Evolutionary conservation across 2,888 invertebrate species (phyloP), one percentile per base, ranked within the genome.

Genomic region (Pristionchus exspectatus): DNA sequence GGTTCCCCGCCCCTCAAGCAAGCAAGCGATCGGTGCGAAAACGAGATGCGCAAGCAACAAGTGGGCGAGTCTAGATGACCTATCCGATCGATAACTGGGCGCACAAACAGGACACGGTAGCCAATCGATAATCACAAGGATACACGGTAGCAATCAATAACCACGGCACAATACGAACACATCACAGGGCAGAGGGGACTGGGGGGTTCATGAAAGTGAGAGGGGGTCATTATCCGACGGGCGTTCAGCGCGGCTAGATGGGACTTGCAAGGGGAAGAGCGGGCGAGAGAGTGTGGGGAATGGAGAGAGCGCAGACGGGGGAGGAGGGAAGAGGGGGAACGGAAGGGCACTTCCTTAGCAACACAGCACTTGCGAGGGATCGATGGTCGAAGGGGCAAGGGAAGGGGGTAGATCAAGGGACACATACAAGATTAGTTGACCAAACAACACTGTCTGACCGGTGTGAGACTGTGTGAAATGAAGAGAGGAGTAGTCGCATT

Each of bases 271-370:
- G 27, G 54, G 38, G 56, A 21, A 54, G 54, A 27, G 54, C 56
- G n/a, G 54, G 83, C 50, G 50, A 54, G 83, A 83, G 38, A 81
- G 81, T 44, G 24, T 56, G 56, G 4, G 83, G 54, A 50, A 27
- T 16, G 56, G 38, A 38, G 83, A 83, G 83, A 56, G 83, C 18
- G 83, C 81, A 50, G 50, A 50, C 16, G 44, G 27, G 33, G 4
- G 81, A 81, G 50, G 16, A 33, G 74, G 81, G 44, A 50, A 7
- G 81, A 5, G 27, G 5, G 27, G 24, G 2, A 18, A 27, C 27
- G 50, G 54, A 83, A 27, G 18, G 83, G 56, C 74, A 74, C 74
- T 74, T 74, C 74, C 74, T 21, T 74, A 38, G 74, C 74, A 74
- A 74, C 74, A 74, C 74, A 38, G 63, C 38, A 33, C 38, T 74